Conservation (phyloP, 2,888 invertebrate species). For the Agrypnus murinus region DNA sequence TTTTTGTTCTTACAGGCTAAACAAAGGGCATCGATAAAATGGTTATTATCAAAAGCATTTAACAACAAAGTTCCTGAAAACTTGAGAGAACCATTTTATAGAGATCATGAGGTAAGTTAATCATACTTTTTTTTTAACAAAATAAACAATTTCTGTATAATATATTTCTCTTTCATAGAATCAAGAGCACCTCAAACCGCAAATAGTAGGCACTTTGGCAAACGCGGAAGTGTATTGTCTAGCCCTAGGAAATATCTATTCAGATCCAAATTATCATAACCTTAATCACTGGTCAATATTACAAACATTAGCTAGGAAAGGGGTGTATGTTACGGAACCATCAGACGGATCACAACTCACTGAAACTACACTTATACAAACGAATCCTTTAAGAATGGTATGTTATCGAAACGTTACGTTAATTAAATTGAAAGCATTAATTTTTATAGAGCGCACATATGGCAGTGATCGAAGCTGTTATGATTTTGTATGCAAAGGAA, state of each 20-base stretch:
- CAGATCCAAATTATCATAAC: slow-evolving; percentile 96
- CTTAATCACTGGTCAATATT: slow-evolving; percentile 96
- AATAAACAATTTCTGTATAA: background rate
- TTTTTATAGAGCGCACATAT: slow-evolving; percentile 93
- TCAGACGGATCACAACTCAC: slow-evolving; percentile 89
- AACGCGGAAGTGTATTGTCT: slow-evolving; percentile 96
- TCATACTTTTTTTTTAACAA: background rate
- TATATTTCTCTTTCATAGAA: slow-evolving; percentile 76
- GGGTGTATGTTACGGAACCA: slow-evolving; percentile 88
- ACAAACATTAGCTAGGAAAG: slow-evolving; percentile 93
- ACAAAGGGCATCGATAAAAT: slow-evolving; percentile 95
- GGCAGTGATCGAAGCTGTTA: slow-evolving; percentile 95
- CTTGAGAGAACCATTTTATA: slow-evolving; percentile 94
- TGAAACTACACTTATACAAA: slow-evolving; percentile 96
- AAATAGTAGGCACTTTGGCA: slow-evolving; percentile 91
- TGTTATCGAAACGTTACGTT: too few relatives aligned
- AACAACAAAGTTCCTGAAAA: slow-evolving; percentile 96
- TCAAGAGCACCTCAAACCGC: slow-evolving; percentile 94
- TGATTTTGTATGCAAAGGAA: slow-evolving; percentile 94
- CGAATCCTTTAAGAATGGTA: slow-evolving; percentile 96
- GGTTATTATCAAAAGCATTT: slow-evolving; percentile 97
- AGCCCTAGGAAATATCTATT: slow-evolving; percentile 95
- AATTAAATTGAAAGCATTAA: too few relatives aligned
- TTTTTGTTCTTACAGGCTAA: slow-evolving; percentile 82
- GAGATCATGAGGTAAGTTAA: slow-evolving; percentile 88